These are phyloP conservation scores for Haliaeetus albicilla DNA, from an alignment of 2,797 vertebrate genomes.

Conservation along the genomic window DNA sequence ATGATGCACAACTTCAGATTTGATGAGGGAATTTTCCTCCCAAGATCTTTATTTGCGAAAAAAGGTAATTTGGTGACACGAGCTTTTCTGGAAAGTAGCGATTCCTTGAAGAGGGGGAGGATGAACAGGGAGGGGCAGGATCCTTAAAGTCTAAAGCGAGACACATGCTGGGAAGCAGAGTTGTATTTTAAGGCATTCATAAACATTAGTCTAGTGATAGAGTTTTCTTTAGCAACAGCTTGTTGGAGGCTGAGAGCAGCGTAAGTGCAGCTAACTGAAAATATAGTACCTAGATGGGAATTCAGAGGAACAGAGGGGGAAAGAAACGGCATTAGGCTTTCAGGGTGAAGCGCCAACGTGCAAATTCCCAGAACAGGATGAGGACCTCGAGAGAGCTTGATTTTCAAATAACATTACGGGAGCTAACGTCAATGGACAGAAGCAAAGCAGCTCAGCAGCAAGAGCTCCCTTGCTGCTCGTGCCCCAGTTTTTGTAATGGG, in stretches of 20 bases:
- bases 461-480: neutral
- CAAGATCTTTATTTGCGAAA: neutral
- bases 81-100: neutral
- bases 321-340: neutral
- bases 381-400: neutral
- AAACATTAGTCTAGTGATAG: neutral
- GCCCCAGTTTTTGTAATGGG: rapidly evolving
- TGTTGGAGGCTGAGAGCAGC: neutral
- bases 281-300: neutral
- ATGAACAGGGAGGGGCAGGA: neutral
- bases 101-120: neutral
- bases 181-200: neutral
- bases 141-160: neutral
- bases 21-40: neutral
- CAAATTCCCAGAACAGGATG: neutral
- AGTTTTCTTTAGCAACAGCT: neutral
- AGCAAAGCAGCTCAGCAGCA: neutral
- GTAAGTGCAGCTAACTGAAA: neutral
- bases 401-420: neutral
- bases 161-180: neutral
- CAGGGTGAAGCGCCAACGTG: neutral
- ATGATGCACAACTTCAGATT: neutral
- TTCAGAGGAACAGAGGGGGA: neutral
- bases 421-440: neutral
- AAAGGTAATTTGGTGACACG: neutral